These are phyloP conservation scores for Egretta garzetta DNA, from an alignment of 2,113 vertebrate genomes.

Conservation along the genomic window DNA sequence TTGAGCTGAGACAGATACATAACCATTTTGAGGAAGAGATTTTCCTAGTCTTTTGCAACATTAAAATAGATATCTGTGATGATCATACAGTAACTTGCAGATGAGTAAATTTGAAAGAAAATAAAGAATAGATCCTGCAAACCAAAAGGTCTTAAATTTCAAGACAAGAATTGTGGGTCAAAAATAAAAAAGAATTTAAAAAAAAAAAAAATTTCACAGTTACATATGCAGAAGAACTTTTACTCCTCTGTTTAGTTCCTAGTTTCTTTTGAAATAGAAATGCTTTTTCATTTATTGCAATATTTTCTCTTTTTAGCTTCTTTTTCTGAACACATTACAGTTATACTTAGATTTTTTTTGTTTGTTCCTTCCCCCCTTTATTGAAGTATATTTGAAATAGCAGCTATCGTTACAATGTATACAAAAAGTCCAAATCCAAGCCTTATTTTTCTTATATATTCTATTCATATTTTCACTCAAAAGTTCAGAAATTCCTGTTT, in stretches of 20 bases:
- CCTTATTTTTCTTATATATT: background rate
- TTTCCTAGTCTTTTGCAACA: background rate
- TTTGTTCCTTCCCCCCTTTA: background rate
- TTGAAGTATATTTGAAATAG: background rate
- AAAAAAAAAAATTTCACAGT: background rate
- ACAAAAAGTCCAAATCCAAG: background rate
- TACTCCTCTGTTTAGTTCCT: background rate
- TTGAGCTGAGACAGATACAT: background rate
- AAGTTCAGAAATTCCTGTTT: background rate
- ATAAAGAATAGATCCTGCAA: background rate
- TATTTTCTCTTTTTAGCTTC: background rate
- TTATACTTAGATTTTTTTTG: background rate
- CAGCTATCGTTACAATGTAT: rapidly evolving
- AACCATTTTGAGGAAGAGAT: background rate
- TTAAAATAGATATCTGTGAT: background rate
- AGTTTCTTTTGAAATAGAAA: background rate
- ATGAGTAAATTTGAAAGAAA: background rate
- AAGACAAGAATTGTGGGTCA: background rate
- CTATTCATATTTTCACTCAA: background rate
- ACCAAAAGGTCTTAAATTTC: background rate
- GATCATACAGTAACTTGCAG: background rate
- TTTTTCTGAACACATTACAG: background rate
- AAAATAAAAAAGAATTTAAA: background rate
- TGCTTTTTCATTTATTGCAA: background rate
- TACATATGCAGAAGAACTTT: background rate